Conservation (phyloP, 2,888 invertebrate genomes). For the Carpatolechia fugitivella region DNA sequence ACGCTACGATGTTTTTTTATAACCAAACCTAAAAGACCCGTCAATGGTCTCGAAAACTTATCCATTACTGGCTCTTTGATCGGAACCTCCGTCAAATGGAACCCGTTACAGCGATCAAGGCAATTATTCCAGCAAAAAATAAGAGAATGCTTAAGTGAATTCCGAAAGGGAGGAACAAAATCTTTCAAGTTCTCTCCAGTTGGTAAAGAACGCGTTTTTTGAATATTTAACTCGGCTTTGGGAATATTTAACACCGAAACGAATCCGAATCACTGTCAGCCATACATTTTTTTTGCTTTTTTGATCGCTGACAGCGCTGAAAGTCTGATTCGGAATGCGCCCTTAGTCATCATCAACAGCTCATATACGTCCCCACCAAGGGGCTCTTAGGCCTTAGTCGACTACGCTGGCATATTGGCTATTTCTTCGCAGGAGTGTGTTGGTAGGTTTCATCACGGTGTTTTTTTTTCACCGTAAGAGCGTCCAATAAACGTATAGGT, state of each 20-base stretch:
- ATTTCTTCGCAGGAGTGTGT: too few relatives aligned
- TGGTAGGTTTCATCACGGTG: too few relatives aligned
- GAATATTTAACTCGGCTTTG: not conserved
- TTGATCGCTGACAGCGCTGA: too few relatives aligned
- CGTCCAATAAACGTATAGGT: too few relatives aligned
- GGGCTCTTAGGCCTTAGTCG: too few relatives aligned
- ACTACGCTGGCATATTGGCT: too few relatives aligned
- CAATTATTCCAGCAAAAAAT: conserved; percentile 24
- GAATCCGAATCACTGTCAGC: not conserved
- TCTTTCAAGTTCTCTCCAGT: conserved; percentile 22
- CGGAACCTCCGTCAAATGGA: not conserved
- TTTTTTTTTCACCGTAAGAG: too few relatives aligned
- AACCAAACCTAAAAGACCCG: not conserved
- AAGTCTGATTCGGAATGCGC: too few relatives aligned
- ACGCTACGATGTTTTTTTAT: not conserved
- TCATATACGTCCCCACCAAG: too few relatives aligned
- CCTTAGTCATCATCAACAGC: too few relatives aligned
- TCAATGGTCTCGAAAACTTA: conserved; percentile 5
- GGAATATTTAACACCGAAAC: not conserved
- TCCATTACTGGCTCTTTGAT: not conserved
- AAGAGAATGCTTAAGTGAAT: conserved; percentile 28
- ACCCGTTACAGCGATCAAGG: not conserved
- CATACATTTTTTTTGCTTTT: too few relatives aligned
- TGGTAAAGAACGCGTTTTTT: conserved; percentile 5
- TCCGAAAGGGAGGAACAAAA: conserved; percentile 19